These are phyloP conservation scores for Tursiops truncatus DNA, from an alignment of 2,113 vertebrate genomes.

Conservation along the genomic window DNA sequence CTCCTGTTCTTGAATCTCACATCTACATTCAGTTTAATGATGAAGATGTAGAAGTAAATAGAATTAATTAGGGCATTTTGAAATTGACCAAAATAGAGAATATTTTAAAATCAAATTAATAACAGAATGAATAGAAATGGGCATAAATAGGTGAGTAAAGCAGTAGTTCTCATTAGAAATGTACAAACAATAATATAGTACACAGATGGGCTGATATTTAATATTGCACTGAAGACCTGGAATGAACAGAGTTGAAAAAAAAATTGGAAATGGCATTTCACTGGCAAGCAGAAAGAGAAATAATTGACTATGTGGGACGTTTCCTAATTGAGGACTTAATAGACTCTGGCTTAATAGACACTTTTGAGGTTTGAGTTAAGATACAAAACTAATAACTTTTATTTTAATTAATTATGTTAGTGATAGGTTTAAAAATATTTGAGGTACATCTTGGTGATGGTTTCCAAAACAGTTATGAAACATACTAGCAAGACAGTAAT, in stretches of 20 bases:
- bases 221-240: not conserved
- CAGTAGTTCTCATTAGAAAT: not conserved
- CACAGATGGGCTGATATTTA: not conserved
- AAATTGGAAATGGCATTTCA: conserved; percentile 19
- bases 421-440: not conserved
- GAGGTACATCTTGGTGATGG: not conserved
- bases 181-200: not conserved
- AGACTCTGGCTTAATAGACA: not conserved
- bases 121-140: not conserved
- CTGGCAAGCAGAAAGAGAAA: not conserved
- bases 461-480: not conserved
- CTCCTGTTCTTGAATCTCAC: not conserved
- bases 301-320: not conserved
- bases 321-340: not conserved
- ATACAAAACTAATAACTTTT: not conserved
- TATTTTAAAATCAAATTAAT: not conserved
- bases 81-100: conserved; percentile 1
- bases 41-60: not conserved
- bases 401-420: not conserved
- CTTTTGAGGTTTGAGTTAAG: not conserved
- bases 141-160: not conserved
- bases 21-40: not conserved
- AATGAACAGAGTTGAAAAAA: not conserved
- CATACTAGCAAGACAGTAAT: not conserved
- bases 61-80: not conserved